Evolutionary conservation across 2,888 invertebrate genomes (phyloP).

Genomic region (Philopedon plagiatum): DNA sequence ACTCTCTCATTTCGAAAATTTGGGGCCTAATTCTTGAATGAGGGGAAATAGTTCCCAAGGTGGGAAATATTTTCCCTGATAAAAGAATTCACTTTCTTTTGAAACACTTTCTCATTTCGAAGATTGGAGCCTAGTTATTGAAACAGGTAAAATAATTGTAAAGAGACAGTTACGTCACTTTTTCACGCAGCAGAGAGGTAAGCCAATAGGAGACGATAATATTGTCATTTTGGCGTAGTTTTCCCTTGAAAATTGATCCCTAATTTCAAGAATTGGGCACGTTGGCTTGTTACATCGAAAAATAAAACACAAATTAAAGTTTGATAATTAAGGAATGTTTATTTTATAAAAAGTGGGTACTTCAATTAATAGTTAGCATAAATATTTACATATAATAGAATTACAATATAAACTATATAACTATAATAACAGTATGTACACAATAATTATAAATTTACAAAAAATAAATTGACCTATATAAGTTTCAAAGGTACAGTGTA

Average conservation of each 20-base stretch:
- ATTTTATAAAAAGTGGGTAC: slow-evolving; percentile 55
- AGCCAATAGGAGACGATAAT: too few species aligned
- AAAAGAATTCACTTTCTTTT: not conserved
- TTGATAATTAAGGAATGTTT: slow-evolving; percentile 52
- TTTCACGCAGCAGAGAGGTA: too few species aligned
- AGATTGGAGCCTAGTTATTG: too few species aligned
- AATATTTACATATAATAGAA: slow-evolving; percentile 64
- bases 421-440: slow-evolving; percentile 67
- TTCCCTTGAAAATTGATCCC: too few species aligned
- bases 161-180: too few species aligned
- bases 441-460: slow-evolving; percentile 60
- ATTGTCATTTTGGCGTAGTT: too few species aligned
- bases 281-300: not conserved
- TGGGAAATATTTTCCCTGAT: too few species aligned
- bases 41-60: too few species aligned
- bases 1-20: too few species aligned
- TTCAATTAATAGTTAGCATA: slow-evolving; percentile 43
- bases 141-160: too few species aligned
- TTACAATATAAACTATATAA: slow-evolving; percentile 67
- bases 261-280: too few species aligned
- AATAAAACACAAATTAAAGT: slow-evolving; percentile 7
- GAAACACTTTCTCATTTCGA: not conserved
- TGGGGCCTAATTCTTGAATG: too few species aligned
- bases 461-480: slow-evolving; percentile 56
- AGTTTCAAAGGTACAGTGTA: slow-evolving; percentile 40